Evolutionary conservation across 2,113 vertebrate genomes (phyloP).

Genomic region (Gavialis gangeticus): DNA sequence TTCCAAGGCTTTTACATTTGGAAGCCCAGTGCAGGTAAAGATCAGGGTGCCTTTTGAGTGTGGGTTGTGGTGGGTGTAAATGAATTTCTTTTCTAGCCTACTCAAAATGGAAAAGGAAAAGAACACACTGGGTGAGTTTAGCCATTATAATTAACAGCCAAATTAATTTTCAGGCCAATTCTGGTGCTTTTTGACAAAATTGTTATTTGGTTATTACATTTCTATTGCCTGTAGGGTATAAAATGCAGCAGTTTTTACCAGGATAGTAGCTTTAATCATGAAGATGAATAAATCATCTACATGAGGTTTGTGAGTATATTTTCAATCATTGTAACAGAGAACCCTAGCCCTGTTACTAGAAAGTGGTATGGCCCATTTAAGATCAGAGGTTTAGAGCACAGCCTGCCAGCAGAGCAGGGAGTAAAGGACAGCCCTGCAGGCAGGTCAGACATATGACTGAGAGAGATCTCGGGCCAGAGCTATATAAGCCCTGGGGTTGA

Average conservation of each 20-base stretch:
- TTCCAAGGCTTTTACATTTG: no score
- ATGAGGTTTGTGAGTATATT: background rate
- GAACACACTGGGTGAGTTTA: background rate
- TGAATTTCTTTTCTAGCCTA: rapidly evolving
- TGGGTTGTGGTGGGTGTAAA: background rate
- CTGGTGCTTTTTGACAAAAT: background rate
- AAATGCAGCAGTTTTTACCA: background rate
- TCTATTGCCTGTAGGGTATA: background rate
- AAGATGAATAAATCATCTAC: background rate
- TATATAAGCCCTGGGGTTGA: no score
- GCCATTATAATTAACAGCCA: background rate
- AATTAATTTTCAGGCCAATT: background rate
- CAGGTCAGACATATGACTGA: no score
- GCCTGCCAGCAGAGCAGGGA: no score
- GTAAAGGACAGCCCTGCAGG: no score
- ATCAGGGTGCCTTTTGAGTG: no score
- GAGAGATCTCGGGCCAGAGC: no score
- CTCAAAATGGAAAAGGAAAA: background rate
- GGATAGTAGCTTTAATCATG: background rate
- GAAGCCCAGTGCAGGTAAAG: no score
- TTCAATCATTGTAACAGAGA: no score
- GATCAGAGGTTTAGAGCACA: no score
- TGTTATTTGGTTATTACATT: background rate
- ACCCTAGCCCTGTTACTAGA: no score
- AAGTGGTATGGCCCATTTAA: no score